Conservation (phyloP, 2,888 invertebrate genomes). For the Papilio demoleus region DNA sequence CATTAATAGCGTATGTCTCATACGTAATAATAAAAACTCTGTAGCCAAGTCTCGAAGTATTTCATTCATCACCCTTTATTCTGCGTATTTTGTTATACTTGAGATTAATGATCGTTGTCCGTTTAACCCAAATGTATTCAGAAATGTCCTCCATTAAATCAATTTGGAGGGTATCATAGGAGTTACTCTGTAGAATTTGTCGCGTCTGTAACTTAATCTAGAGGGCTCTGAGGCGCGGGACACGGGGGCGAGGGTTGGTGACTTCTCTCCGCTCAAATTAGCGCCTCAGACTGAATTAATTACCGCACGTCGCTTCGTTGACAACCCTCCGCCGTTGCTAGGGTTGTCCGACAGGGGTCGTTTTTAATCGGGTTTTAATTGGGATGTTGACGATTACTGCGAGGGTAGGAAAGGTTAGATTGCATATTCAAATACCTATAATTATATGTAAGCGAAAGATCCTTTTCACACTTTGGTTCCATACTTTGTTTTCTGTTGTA, state of each 20-base stretch:
- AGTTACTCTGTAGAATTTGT: constrained; percentile 9
- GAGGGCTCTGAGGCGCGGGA: constrained; percentile 22
- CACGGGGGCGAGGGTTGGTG: constrained; percentile 48
- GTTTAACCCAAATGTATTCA: not conserved
- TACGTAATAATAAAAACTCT: not conserved
- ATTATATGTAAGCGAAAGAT: not conserved
- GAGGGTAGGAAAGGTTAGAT: constrained; percentile 14
- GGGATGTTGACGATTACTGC: constrained; percentile 38
- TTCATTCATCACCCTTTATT: not conserved
- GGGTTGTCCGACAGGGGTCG: constrained; percentile 42
- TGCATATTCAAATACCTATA: constrained; percentile 19
- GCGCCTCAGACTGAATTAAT: constrained; percentile 61
- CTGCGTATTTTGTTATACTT: not conserved
- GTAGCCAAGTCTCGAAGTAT: not conserved
- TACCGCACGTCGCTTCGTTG: constrained; percentile 46
- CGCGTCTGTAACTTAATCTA: constrained; percentile 36
- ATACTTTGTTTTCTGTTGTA: too few relatives aligned
- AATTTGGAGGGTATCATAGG: constrained; percentile 2
- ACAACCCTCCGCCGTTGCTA: constrained; percentile 59
- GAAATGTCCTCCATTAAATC: not conserved
- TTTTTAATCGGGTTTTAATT: constrained; percentile 49
- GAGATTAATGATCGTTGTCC: not conserved
- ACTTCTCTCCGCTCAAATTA: constrained; percentile 70
- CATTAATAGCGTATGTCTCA: not conserved
- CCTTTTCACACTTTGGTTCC: not conserved